phyloP scores from a whole-genome alignment of 2,797 vertebrate genomes.

The Sebastes iracundus region DNA sequence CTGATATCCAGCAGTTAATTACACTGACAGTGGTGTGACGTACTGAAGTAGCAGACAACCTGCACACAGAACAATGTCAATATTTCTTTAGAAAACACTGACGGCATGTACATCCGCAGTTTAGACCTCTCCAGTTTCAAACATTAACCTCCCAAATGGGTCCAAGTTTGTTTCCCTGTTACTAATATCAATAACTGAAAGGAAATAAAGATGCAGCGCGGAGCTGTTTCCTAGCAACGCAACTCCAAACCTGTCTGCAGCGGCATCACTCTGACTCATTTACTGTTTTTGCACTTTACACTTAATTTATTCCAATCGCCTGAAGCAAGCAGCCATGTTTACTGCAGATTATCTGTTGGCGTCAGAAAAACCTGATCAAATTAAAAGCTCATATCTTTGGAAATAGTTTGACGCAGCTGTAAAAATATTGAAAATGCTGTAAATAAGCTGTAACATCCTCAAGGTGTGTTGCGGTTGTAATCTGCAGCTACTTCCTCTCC shows the following conservation, averaged over 20 bases:
- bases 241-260: slow-evolving; percentile 2
- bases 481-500: too few species aligned
- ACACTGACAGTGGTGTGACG: too few species aligned
- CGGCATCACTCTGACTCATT: background rate
- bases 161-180: background rate
- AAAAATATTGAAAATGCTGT: background rate
- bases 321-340: background rate
- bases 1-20: too few species aligned
- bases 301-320: background rate
- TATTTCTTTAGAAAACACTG: background rate
- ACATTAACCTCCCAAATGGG: background rate
- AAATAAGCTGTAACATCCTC: background rate
- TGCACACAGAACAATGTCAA: background rate
- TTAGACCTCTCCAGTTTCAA: background rate
- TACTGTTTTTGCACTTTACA: background rate
- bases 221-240: slow-evolving; percentile 44
- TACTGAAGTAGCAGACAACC: background rate
- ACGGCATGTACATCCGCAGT: background rate
- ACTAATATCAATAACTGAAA: slow-evolving; percentile 4
- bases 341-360: background rate
- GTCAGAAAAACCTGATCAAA: background rate
- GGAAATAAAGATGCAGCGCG: background rate
- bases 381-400: too few species aligned
- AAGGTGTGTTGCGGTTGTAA: background rate
- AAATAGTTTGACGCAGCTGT: background rate